Evolutionary conservation across 2,797 vertebrate species (phyloP).

Genomic region (Crypturellus tataupa): DNA sequence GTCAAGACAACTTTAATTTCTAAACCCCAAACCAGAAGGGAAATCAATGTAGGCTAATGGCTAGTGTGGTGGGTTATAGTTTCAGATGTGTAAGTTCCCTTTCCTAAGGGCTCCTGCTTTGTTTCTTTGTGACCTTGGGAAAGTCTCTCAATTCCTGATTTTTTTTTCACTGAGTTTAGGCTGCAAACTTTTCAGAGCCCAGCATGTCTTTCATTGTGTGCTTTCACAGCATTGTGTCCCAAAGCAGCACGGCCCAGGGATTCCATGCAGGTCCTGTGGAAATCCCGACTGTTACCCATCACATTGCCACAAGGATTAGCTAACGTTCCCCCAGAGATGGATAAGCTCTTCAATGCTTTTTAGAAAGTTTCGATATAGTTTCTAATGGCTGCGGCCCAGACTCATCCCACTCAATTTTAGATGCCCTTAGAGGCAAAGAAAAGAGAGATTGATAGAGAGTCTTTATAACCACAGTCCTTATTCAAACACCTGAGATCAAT

Average conservation of each 20-base stretch:
- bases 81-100: rapidly evolving
- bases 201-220: background rate
- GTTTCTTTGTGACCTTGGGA: rapidly evolving
- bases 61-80: background rate
- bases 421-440: background rate
- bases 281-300: background rate
- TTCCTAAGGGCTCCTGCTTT: background rate
- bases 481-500: background rate
- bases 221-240: background rate
- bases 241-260: background rate
- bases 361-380: background rate
- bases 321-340: background rate
- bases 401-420: background rate
- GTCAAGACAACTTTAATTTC: background rate
- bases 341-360: background rate
- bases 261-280: background rate
- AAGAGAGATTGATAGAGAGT: background rate
- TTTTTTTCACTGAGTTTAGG: background rate
- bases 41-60: background rate
- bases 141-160: background rate
- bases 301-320: background rate
- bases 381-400: background rate
- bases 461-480: background rate
- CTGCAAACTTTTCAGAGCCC: background rate
- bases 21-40: background rate